phyloP scores from a whole-genome alignment of 2,797 vertebrate species.

The Cossypha heuglini region DNA sequence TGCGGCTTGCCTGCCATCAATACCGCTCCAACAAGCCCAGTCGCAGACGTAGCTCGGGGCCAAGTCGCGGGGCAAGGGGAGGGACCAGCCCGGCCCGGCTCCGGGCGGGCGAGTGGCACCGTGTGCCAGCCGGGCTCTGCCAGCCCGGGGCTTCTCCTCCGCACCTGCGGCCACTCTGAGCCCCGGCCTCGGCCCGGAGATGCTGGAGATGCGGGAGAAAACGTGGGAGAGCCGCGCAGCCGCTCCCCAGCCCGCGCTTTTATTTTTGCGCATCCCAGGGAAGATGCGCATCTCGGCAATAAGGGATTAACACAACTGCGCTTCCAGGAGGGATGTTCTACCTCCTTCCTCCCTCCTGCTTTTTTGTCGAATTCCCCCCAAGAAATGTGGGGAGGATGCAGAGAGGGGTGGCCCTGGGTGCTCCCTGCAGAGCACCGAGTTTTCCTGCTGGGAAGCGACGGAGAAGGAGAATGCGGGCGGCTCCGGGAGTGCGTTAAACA shows the following conservation, averaged over 20 bases:
- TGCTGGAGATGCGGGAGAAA: background rate
- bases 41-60: slow-evolving; percentile 54
- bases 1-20: slow-evolving; percentile 2
- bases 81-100: background rate
- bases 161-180: background rate
- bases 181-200: background rate
- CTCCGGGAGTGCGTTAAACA: background rate
- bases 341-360: background rate
- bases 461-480: rapidly evolving
- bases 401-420: background rate
- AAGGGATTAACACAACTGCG: rapidly evolving
- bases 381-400: background rate
- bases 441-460: background rate
- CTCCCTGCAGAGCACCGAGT: background rate
- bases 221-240: background rate
- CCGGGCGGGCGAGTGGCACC: background rate
- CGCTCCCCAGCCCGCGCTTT: background rate
- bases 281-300: rapidly evolving
- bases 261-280: background rate
- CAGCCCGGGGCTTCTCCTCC: background rate
- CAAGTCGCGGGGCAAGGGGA: background rate
- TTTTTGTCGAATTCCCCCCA: background rate
- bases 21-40: background rate
- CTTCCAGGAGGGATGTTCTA: rapidly evolving
- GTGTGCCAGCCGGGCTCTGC: background rate